Conservation (phyloP, 2,888 invertebrate genomes). For the Sphaerophoria taeniata region DNA sequence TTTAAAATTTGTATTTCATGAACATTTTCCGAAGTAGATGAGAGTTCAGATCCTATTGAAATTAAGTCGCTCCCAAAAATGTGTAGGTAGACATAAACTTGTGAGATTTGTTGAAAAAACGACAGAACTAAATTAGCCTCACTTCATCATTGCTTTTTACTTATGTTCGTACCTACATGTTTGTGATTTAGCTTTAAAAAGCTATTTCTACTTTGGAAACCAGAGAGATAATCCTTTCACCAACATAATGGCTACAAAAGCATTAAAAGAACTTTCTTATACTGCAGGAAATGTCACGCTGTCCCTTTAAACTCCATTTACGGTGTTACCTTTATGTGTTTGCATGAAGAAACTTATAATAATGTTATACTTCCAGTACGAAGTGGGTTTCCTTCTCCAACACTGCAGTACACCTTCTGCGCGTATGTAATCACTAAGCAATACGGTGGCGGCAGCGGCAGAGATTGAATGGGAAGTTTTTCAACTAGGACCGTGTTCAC, state of each 20-base stretch:
- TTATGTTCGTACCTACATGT: no score
- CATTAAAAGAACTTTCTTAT: slow-evolving; percentile 73
- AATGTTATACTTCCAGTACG: slow-evolving; percentile 41
- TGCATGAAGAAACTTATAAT: slow-evolving; percentile 57
- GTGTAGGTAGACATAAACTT: not conserved
- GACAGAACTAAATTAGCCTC: slow-evolving; percentile 69
- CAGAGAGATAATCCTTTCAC: slow-evolving; percentile 74
- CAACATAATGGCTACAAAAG: slow-evolving; percentile 74
- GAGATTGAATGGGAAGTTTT: slow-evolving; percentile 33
- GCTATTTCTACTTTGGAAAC: slow-evolving; percentile 56
- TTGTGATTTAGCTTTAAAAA: no score
- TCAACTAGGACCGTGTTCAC: slow-evolving; percentile 30
- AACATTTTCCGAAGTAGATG: slow-evolving; percentile 58
- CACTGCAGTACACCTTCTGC: not conserved
- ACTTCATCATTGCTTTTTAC: slow-evolving; percentile 58
- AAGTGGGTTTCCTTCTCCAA: not conserved
- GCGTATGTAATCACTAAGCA: slow-evolving; percentile 61
- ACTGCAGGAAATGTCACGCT: slow-evolving; percentile 70
- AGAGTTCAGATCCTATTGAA: slow-evolving; percentile 58
- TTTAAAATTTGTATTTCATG: no score
- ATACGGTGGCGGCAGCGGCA: no score
- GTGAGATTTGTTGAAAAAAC: slow-evolving; percentile 40
- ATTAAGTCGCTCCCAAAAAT: slow-evolving; percentile 55
- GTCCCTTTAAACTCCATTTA: slow-evolving; percentile 54
- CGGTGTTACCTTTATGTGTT: slow-evolving; percentile 11